A percentile compares a stretch with the other conserved stretches of the same genome.
These are phyloP conservation scores for Telenomus remus DNA, from an alignment of 1,140 invertebrate genomes.

Conservation along the genomic window DNA sequence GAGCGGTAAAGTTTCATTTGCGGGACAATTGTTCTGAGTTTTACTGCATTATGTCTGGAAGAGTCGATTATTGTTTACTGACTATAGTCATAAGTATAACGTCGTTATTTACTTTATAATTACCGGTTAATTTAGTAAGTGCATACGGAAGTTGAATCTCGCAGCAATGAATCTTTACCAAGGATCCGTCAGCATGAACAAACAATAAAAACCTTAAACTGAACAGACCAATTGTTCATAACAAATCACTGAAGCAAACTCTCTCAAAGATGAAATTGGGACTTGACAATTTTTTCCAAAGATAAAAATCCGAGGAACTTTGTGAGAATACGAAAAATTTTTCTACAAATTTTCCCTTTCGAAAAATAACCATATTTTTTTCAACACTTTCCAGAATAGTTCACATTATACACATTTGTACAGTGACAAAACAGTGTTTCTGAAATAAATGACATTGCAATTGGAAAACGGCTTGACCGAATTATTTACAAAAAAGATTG, in stretches of 20 bases:
- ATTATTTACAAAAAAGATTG: too few species aligned
- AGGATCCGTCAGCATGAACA: background rate
- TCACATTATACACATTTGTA: conserved; percentile 42
- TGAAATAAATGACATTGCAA: conserved; percentile 12
- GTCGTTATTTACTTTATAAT: background rate
- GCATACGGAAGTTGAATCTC: conserved; percentile 15
- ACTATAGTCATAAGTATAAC: background rate
- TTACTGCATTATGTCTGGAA: conserved; percentile 22
- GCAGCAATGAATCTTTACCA: conserved; percentile 48
- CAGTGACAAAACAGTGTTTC: conserved; percentile 20
- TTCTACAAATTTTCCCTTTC: conserved; percentile 15
- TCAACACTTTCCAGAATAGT: conserved; percentile 25
- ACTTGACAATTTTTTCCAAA: too few species aligned
- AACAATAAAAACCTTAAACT: too few species aligned
- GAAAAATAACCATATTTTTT: conserved; percentile 17
- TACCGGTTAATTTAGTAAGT: background rate
- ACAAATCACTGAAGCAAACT: too few species aligned
- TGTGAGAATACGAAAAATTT: conserved; percentile 17
- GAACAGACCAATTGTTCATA: too few species aligned
- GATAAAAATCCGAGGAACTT: conserved; percentile 8
- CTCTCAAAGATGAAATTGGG: too few species aligned
- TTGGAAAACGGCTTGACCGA: too few species aligned
- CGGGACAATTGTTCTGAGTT: conserved; percentile 13
- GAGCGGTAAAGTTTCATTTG: conserved; percentile 48
- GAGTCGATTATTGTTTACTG: conserved; percentile 21